These are phyloP conservation scores for Drosophila subsilvestris DNA, from an alignment of 2,888 invertebrate genomes.

Conservation along the genomic window DNA sequence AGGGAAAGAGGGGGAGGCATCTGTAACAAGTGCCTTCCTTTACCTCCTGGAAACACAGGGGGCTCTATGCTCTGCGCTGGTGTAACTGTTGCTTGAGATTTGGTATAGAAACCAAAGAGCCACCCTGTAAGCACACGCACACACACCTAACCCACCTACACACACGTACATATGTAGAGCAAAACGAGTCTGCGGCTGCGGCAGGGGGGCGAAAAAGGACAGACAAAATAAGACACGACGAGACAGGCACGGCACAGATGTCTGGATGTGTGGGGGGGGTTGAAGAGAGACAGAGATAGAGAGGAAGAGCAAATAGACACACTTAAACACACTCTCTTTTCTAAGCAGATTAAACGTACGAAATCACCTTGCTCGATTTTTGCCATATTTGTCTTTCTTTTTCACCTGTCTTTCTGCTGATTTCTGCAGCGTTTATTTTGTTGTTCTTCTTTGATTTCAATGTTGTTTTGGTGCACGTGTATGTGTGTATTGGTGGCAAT, in stretches of 20 bases:
- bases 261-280: background rate
- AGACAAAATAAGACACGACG: conserved; percentile 9
- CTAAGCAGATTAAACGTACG: conserved; percentile 56
- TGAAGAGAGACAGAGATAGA: background rate
- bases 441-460: conserved; percentile 43
- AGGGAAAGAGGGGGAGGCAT: conserved; percentile 32
- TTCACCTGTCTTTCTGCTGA: conserved; percentile 41
- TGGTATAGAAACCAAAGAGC: background rate
- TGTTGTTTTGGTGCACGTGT: conserved; percentile 2
- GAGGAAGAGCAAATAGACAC: conserved; percentile 6
- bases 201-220: conserved; percentile 30
- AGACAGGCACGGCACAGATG: conserved; percentile 44
- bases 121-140: conserved; percentile 10
- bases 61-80: background rate
- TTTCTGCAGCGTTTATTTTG: conserved; percentile 31
- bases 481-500: conserved; percentile 41
- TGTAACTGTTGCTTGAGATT: background rate
- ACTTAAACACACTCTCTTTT: conserved; percentile 36
- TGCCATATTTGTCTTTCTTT: conserved; percentile 12
- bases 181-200: conserved; percentile 32
- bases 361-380: conserved; percentile 61
- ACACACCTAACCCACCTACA: conserved; percentile 9
- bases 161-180: conserved; percentile 28
- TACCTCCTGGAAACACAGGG: conserved; percentile 21
- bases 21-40: conserved; percentile 69